phyloP scores from a whole-genome alignment of 2,888 invertebrate species.

The Chydorus sphaericus region DNA sequence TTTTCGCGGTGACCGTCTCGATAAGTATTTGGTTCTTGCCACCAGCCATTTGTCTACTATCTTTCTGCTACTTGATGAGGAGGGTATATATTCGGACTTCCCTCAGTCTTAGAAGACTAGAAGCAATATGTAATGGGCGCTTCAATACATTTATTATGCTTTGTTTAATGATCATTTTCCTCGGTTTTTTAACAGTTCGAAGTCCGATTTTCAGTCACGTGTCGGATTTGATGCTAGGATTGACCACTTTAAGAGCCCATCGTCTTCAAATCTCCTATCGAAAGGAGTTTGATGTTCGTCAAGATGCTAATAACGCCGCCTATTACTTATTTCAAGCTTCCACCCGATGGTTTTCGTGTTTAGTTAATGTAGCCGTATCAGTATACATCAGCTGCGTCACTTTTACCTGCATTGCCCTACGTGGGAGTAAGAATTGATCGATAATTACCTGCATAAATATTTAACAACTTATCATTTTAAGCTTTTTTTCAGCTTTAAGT shows the following conservation, averaged over 20 bases:
- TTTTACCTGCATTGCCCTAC: slow-evolving; percentile 61
- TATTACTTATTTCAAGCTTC: slow-evolving; percentile 82
- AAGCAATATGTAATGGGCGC: slow-evolving; percentile 35
- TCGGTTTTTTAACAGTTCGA: slow-evolving; percentile 27
- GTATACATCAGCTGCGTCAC: slow-evolving; percentile 74
- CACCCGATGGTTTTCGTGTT: slow-evolving; percentile 85
- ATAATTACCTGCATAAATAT: neutral
- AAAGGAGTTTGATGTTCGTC: slow-evolving; percentile 28
- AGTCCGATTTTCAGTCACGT: slow-evolving; percentile 49
- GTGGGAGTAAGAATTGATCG: slow-evolving; percentile 28
- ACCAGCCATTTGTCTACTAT: slow-evolving; percentile 27
- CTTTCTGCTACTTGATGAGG: slow-evolving; percentile 29
- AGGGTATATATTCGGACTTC: slow-evolving; percentile 32
- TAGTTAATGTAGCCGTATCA: slow-evolving; percentile 81
- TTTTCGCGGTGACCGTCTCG: slow-evolving; percentile 32
- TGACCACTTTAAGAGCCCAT: slow-evolving; percentile 46
- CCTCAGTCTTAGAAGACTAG: slow-evolving; percentile 34
- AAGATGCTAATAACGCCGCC: slow-evolving; percentile 57
- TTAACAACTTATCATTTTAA: too few species aligned
- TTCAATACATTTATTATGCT: too few species aligned
- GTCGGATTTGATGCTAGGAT: slow-evolving; percentile 65
- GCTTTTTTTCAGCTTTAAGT: slow-evolving; percentile 17
- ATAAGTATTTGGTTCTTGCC: slow-evolving; percentile 30
- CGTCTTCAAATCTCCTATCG: slow-evolving; percentile 28
- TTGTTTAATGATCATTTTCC: too few species aligned